Base-by-base conservation (phyloP, 2,113 vertebrate genomes). In the Tenrec ecaudatus region DNA sequence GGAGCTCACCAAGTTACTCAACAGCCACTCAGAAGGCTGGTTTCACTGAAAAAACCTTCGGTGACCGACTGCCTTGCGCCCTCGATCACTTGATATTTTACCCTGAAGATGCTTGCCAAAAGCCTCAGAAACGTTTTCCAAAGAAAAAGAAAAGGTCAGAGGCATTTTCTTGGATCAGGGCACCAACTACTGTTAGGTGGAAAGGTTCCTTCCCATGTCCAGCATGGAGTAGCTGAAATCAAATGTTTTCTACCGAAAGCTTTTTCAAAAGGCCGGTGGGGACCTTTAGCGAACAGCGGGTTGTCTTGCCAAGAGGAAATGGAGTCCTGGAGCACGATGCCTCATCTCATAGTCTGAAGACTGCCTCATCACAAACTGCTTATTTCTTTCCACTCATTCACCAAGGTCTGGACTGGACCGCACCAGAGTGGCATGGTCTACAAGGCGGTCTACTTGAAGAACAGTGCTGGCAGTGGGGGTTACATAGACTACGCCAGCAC, bases 61-160 rank as follows among this genome's bases (percentile, higher is more conserved):
- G n/a, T n/a, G n/a, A n/a, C 10, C 43, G 43, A 47, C 10, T 5
- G 43, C 43, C 43, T 47, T 10, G 5, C 10, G 85, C 27, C 62
- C n/a, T 47, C 31, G 64, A 81, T 31, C 36, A 93, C 40, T 38
- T 92, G 25, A 9, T 69, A 53, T 66, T 93, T 86, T 86, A 58
- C 69, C 33, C 53, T 57, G 3, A 92, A 80, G 62, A 75, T 3
- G 23, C 3, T 47, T 14, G 66, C 29, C 31, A 89, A 78, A 94
- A 89, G 81, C 68, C 7, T 89, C 53, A 90, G 78, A 43, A 84
- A 82, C 73, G 38, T 58, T 90, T 85, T 88, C 40, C 69, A 10
- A 78, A 84, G 68, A 68, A 89, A 95, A 88, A 43, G 14, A 40
- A 2, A 86, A 93, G 38, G 68, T 47, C n/a, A 95, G 88, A 86